These are phyloP conservation scores for Penelope pileata DNA, from an alignment of 2,113 vertebrate species.

Conservation along the genomic window DNA sequence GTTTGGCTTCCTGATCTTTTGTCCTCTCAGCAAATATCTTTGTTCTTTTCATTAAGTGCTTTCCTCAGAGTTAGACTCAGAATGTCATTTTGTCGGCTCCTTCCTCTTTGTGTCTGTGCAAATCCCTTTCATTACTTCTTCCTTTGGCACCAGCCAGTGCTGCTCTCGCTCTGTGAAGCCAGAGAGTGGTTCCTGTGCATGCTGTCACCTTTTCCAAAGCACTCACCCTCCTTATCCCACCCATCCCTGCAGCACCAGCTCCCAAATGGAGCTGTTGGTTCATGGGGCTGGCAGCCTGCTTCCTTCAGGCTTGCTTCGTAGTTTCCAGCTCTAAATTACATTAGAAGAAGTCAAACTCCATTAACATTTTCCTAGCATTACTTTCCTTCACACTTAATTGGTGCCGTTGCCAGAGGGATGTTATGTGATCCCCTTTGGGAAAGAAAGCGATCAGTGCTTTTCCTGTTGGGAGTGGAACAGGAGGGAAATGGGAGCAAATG, in stretches of 20 bases:
- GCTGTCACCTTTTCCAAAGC: conserved; percentile 42
- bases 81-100: background rate
- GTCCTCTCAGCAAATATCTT: background rate
- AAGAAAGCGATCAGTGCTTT: background rate
- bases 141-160: conserved; percentile 18
- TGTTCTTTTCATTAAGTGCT: background rate
- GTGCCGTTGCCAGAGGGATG: background rate
- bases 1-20: conserved; percentile 12
- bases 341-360: background rate
- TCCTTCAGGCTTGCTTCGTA: background rate
- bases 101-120: conserved; percentile 18
- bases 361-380: background rate
- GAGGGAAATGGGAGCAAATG: background rate
- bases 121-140: conserved; percentile 31
- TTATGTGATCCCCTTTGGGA: background rate
- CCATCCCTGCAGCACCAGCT: background rate
- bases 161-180: background rate
- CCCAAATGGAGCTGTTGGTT: background rate
- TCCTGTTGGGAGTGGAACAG: background rate
- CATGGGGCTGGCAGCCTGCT: background rate
- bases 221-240: background rate
- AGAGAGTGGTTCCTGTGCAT: background rate
- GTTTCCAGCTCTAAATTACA: conserved; percentile 6
- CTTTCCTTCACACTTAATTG: background rate
- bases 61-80: background rate